Base-by-base conservation (phyloP, 2,888 invertebrate genomes). In the Brachycybe producta region DNA sequence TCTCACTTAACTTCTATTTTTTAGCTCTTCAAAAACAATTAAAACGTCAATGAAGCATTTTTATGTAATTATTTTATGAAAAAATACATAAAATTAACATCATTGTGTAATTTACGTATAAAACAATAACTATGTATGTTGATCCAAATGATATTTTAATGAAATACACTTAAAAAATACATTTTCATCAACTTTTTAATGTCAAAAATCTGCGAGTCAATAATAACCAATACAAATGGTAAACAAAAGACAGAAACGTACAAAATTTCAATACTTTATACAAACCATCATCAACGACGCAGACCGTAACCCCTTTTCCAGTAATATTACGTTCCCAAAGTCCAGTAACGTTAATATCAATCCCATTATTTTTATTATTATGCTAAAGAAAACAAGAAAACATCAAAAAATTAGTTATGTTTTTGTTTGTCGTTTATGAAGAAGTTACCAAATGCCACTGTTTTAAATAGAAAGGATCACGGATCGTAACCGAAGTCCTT, bases 221-320 rank as follows among this genome's bases (percentile, higher is more conserved):
- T 5, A n/a, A 21, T 26, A 23, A 26, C 2, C 19, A 21, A 41
- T n/a, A n/a, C n/a, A n/a, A 13, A 32, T 32, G 11, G 13, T 32
- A 32, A 32, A 11, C 11, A 11, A 32, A 11, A 32, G 32, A 32
- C n/a, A 11, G 11, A 32, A 32, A 32, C 11, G 13, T 32, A 32
- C 32, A 32, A 32, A 13, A 32, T 32, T n/a, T n/a, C n/a, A n/a
- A n/a, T n/a, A n/a, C n/a, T n/a, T 5, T 41, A 41, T 24, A 41
- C 28, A 27, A 41, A 52, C 52, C 52, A 52, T 52, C 52, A 47
- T 52, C 52, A 26, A 52, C 48, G 32, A 52, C 42, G 23, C 48
- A 52, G 21, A 52, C 52, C 13, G 52, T 52, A 7, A 52, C 26
- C 21, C 52, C 52, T 19, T 15, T 27, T 13, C 52, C 52, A 24